Conservation (phyloP, 2,113 vertebrate species). For the Gorsachius goisagi region DNA sequence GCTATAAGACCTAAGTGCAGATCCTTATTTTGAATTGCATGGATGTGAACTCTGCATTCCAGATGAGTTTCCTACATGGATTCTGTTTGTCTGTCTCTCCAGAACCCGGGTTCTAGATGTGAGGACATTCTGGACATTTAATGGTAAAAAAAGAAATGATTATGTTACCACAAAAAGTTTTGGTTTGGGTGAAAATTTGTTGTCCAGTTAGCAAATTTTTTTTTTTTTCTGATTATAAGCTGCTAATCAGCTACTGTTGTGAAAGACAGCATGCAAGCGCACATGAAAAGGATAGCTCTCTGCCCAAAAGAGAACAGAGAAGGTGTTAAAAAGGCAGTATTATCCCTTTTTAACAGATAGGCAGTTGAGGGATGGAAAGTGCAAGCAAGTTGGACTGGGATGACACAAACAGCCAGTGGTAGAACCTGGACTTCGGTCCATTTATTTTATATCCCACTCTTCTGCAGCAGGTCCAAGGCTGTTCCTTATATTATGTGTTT, state of each 20-base stretch:
- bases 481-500: background rate
- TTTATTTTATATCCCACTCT: background rate
- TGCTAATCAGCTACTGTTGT: background rate
- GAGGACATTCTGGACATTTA: background rate
- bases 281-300: background rate
- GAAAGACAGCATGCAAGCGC: background rate
- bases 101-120: background rate
- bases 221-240: background rate
- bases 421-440: background rate
- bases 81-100: background rate
- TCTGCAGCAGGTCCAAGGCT: background rate
- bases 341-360: background rate
- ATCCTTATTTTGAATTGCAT: background rate
- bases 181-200: background rate
- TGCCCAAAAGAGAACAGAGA: background rate
- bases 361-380: background rate
- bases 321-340: background rate
- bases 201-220: background rate
- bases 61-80: accelerated
- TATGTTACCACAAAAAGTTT: background rate
- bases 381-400: background rate
- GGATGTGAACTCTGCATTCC: background rate
- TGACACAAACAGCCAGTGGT: background rate
- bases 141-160: background rate
- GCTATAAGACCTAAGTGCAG: background rate